Evolutionary conservation across 2,888 invertebrate genomes (phyloP).

Genomic region (Nomada fucata): DNA sequence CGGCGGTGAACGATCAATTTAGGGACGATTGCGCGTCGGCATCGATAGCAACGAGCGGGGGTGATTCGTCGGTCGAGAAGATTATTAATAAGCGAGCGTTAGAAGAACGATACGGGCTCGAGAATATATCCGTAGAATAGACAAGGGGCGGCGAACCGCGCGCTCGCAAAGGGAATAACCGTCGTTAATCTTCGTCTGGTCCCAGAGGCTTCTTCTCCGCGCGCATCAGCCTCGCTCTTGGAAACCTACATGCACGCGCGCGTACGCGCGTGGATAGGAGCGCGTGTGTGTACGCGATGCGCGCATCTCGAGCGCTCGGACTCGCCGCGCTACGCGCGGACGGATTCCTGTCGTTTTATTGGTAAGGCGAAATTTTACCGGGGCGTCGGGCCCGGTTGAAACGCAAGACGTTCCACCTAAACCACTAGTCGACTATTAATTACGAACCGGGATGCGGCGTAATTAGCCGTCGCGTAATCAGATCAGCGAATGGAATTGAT

Average conservation of each 20-base stretch:
- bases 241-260: too few relatives aligned
- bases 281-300: too few relatives aligned
- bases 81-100: constrained; percentile 76
- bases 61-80: not conserved
- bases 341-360: too few relatives aligned
- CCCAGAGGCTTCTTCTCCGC: constrained; percentile 14
- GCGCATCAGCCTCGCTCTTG: constrained; percentile 1
- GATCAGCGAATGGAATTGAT: constrained; percentile 76
- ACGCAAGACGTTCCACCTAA: constrained; percentile 44
- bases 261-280: too few relatives aligned
- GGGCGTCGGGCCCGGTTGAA: not conserved
- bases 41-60: not conserved
- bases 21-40: too few relatives aligned
- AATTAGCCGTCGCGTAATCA: constrained; percentile 79
- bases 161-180: constrained; percentile 58
- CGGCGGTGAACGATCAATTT: too few relatives aligned
- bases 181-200: constrained; percentile 62
- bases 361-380: not conserved
- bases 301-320: too few relatives aligned
- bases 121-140: constrained; percentile 65
- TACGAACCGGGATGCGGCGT: constrained; percentile 76
- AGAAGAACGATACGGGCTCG: constrained; percentile 68
- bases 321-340: too few relatives aligned
- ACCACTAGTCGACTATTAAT: constrained; percentile 76
- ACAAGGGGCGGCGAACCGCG: constrained; percentile 50